Evolutionary conservation across 2,113 vertebrate genomes (phyloP).

Genomic region (Sphyrna mokarran): DNA sequence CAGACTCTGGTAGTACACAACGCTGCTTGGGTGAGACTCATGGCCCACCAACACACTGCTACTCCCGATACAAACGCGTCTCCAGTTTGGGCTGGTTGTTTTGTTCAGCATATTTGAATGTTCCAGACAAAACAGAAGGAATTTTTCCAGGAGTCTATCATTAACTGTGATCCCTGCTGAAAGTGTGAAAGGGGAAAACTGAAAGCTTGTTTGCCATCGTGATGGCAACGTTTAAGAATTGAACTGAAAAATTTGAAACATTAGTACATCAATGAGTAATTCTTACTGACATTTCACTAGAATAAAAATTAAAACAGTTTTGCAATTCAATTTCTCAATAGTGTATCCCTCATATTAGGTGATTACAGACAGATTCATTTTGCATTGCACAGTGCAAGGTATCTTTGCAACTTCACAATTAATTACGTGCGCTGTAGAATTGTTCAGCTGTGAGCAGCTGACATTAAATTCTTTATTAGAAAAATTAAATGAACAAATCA

Average conservation of each 20-base stretch:
- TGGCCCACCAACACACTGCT: not conserved
- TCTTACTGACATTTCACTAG: not conserved
- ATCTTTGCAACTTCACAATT: constrained; percentile 6
- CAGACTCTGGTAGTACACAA: no score
- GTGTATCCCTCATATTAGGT: not conserved
- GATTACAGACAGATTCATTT: constrained; percentile 13
- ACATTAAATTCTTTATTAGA: constrained; percentile 14
- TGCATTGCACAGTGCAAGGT: not conserved
- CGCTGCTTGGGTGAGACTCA: no score
- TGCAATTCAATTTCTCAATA: not conserved
- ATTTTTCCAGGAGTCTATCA: not conserved
- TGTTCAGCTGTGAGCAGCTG: not conserved
- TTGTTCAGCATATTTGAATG: not conserved
- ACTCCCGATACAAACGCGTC: not conserved
- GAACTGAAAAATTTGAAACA: not conserved
- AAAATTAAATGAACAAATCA: not conserved
- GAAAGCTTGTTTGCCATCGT: not conserved
- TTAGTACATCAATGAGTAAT: not conserved
- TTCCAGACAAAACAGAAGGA: not conserved
- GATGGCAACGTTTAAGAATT: constrained; percentile 11
- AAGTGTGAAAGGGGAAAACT: not conserved
- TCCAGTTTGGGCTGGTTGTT: not conserved
- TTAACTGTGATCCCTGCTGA: not conserved
- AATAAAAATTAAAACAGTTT: constrained; percentile 12
- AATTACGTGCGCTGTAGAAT: not conserved